Conservation (phyloP, 2,113 vertebrate genomes). For the Engystomops pustulosus region DNA sequence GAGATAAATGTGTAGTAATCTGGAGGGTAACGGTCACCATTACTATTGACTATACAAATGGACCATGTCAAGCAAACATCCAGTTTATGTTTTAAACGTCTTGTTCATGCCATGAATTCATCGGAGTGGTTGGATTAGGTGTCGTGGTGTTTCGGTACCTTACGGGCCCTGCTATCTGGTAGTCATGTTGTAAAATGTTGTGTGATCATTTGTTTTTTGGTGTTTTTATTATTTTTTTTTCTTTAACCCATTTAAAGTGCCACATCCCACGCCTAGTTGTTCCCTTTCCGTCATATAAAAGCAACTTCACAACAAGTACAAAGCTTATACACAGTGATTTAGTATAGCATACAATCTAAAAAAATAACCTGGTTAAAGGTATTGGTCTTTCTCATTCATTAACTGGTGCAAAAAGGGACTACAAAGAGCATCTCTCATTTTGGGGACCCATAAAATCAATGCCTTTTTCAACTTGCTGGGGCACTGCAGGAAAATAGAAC, state of each 20-base stretch:
- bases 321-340: not conserved
- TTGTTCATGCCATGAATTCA: not conserved
- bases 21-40: not conserved
- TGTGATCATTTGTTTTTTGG: not conserved
- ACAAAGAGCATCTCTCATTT: not conserved
- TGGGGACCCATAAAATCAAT: not conserved
- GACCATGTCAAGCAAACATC: not conserved
- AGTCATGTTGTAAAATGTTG: slow-evolving; percentile 2
- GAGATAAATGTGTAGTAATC: not conserved
- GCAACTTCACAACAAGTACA: not conserved
- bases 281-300: not conserved
- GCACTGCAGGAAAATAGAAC: not conserved
- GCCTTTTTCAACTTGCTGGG: not conserved
- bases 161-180: not conserved
- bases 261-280: not conserved
- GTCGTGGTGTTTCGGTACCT: not conserved
- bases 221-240: slow-evolving; percentile 5
- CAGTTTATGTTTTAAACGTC: not conserved
- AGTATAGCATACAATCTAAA: not conserved
- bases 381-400: not conserved
- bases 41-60: not conserved
- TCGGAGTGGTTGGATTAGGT: not conserved
- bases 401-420: not conserved
- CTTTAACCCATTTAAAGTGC: not conserved
- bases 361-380: not conserved